phyloP scores from a whole-genome alignment of 53 echinoderm and acorn worm species.

The Stichopus horrens region DNA sequence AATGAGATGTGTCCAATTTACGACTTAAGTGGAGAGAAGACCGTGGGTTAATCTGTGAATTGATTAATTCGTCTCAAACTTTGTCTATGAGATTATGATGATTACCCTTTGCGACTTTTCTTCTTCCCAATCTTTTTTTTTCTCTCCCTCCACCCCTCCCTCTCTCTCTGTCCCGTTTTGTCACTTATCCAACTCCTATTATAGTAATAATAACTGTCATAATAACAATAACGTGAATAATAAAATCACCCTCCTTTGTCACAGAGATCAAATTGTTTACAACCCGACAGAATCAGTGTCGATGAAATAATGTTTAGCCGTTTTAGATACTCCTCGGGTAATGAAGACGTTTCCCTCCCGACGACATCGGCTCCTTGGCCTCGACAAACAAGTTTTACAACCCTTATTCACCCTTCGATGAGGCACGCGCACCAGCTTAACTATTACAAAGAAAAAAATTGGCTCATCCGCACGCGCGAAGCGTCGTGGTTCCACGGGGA shows the following conservation, averaged over 20 bases:
- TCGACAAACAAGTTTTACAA: slow-evolving; percentile 37
- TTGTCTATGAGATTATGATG: too few relatives aligned
- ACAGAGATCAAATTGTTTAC: neutral
- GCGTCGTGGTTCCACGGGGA: slow-evolving; percentile 26
- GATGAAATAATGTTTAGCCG: neutral
- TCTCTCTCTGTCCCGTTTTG: too few relatives aligned
- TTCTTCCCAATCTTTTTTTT: too few relatives aligned
- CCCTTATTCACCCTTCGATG: slow-evolving; percentile 5
- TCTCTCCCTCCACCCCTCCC: too few relatives aligned
- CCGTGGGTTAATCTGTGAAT: too few relatives aligned
- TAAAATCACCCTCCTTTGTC: neutral
- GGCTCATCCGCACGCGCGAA: neutral
- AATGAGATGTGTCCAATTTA: too few relatives aligned
- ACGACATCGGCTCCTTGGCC: neutral
- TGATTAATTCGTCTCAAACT: too few relatives aligned
- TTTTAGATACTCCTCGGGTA: neutral
- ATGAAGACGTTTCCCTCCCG: slow-evolving; percentile 16
- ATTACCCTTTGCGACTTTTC: too few relatives aligned
- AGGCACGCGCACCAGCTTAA: slow-evolving; percentile 23
- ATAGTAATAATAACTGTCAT: too few relatives aligned
- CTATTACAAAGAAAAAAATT: neutral
- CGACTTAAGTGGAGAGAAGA: too few relatives aligned
- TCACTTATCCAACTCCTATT: too few relatives aligned
- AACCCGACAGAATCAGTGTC: neutral
- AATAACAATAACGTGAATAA: too few relatives aligned